Percentiles rank a stretch among this genome's conserved stretches.
Evolutionary conservation across 2,888 invertebrate species (phyloP).

Genomic region (Ashinkailepas kermadecensis): DNA sequence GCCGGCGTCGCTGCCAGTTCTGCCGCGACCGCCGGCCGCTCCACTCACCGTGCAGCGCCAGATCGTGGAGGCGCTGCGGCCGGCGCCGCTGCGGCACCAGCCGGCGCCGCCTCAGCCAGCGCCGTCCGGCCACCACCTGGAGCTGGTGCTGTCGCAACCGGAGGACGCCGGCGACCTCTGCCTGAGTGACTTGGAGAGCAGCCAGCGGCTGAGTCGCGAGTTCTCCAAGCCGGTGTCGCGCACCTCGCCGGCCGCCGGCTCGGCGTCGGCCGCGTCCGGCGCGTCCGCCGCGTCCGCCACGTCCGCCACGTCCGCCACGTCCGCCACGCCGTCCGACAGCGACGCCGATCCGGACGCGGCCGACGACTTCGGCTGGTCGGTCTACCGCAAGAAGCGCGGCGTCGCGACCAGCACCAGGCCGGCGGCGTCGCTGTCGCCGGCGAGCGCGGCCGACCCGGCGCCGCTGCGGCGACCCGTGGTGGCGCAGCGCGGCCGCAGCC

Average conservation of each 20-base stretch:
- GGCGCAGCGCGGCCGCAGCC: neutral
- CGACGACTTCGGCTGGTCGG: slow-evolving; percentile 22
- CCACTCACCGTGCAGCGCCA: slow-evolving; percentile 13
- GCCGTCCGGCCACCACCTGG: neutral
- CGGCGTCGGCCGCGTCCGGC: slow-evolving; percentile 29
- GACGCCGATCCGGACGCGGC: neutral
- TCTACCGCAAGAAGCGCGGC: slow-evolving; percentile 11
- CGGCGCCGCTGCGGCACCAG: slow-evolving; percentile 30
- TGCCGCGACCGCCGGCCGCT: neutral
- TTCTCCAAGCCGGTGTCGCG: slow-evolving; percentile 26
- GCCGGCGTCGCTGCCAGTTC: neutral
- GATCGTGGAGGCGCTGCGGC: slow-evolving; percentile 28
- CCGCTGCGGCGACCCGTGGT: slow-evolving; percentile 8
- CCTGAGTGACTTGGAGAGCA: slow-evolving; percentile 31
- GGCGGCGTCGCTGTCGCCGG: slow-evolving; percentile 5
- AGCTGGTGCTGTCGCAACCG: slow-evolving; percentile 33
- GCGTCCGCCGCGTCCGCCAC: neutral
- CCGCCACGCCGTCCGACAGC: neutral
- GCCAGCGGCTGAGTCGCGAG: slow-evolving; percentile 27
- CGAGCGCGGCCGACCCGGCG: neutral
- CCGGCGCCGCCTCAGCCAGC: slow-evolving; percentile 25
- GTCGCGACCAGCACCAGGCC: neutral
- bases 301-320: too few relatives aligned
- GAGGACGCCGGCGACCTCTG: slow-evolving; percentile 33
- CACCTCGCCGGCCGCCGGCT: slow-evolving; percentile 29